Evolutionary conservation across 2,888 invertebrate species (phyloP).

Genomic region (Eremobia ochroleuca): DNA sequence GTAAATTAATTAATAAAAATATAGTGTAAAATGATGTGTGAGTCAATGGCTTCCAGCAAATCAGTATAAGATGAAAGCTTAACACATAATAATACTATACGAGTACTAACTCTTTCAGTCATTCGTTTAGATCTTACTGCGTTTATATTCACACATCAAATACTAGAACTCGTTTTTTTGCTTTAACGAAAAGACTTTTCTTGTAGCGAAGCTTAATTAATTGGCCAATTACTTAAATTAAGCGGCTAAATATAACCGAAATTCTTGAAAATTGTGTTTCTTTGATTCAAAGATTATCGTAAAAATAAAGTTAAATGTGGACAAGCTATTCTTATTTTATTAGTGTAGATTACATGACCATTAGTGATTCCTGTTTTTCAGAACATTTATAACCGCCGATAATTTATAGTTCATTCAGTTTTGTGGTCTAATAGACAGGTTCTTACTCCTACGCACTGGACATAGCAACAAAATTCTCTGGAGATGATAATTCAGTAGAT

Average conservation of each 20-base stretch:
- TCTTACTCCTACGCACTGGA: conserved; percentile 26
- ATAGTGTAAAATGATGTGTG: background rate
- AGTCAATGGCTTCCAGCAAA: background rate
- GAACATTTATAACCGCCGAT: conserved; percentile 15
- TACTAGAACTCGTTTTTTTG: background rate
- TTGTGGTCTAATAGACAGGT: conserved; percentile 20
- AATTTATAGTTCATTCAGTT: conserved; percentile 37
- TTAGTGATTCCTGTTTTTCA: conserved; percentile 38
- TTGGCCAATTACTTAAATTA: background rate
- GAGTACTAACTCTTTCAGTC: background rate
- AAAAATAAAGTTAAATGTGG: conserved; percentile 9
- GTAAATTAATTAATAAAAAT: no score
- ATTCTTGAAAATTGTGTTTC: conserved; percentile 26
- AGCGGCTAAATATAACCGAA: conserved; percentile 20
- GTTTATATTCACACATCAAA: background rate
- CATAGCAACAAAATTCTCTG: conserved; percentile 23
- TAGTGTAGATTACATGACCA: conserved; percentile 10
- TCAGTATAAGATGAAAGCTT: background rate
- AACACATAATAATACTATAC: background rate
- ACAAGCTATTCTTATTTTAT: conserved; percentile 8
- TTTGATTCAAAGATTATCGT: conserved; percentile 5
- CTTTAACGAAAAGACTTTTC: background rate
- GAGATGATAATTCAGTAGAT: conserved; percentile 40
- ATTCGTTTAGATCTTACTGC: background rate
- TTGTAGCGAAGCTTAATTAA: conserved; percentile 5